Evolutionary conservation across 2,888 invertebrate species (phyloP).

Genomic region (Agapostemon virescens): DNA sequence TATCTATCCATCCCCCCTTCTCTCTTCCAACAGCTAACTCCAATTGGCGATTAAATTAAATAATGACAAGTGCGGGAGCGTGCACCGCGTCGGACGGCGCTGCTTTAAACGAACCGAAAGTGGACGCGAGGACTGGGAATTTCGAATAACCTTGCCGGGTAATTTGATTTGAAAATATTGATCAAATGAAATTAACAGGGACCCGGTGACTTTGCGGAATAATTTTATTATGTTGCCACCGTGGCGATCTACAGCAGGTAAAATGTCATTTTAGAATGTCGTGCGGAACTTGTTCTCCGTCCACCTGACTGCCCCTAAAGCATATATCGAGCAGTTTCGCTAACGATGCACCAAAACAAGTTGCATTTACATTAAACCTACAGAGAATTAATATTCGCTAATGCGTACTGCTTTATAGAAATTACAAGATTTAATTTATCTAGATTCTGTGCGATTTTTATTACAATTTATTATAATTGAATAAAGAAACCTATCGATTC

Average conservation of each 20-base stretch:
- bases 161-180: constrained; percentile 14
- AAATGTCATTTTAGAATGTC: not conserved
- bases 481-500: no score
- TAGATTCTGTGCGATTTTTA: no score
- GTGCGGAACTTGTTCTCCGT: not conserved
- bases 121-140: not conserved
- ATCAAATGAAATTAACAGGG: not conserved
- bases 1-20: not conserved
- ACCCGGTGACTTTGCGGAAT: constrained; percentile 8
- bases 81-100: not conserved
- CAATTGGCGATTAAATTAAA: constrained; percentile 32
- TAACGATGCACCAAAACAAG: not conserved
- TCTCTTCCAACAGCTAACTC: not conserved
- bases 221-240: not conserved
- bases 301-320: not conserved
- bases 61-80: constrained; percentile 34
- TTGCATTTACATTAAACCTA: no score
- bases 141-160: constrained; percentile 9
- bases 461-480: no score
- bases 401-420: no score
- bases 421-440: no score
- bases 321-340: not conserved
- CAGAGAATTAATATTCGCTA: no score
- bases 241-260: not conserved
- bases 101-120: constrained; percentile 10